Base-by-base conservation (phyloP, 2,888 invertebrate genomes). In the Drosophila multiciliata region DNA sequence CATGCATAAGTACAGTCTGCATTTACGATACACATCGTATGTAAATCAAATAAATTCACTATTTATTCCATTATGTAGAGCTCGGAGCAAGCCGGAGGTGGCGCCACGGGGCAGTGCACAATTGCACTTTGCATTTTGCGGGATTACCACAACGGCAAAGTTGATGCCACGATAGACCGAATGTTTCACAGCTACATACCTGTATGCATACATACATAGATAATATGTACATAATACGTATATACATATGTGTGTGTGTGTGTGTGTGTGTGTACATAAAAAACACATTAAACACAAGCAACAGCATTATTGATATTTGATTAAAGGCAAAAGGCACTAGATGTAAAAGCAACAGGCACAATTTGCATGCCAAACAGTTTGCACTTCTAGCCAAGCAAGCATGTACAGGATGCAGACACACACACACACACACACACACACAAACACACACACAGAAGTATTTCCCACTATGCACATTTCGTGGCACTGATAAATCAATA, bases 351-450 rank as follows among this genome's bases (percentile, higher is more conserved):
- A 55, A 55, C 38, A 55, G 38, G 26, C 65, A 78, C 71, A 80
- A 66, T 83, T 85, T 82, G 86, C 86, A 73, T 67, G 52, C 83
- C 82, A 85, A 85, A 82, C 80, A 82, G 63, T 68, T 66, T 85
- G 80, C 78, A 82, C 70, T 82, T 80, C 65, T 79, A 69, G 66
- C 66, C 54, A 55, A 33, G 48, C 64, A 58, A 50, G 54, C 35
- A 42, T 42, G 29, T 45, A 52, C 26, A 48, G 20, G 33, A 15
- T 23, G 57, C 50, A 26, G 32, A 52, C 12, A 29, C 23, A 23
- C 17, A 53, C 17, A 23, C 15, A 26, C 26, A 45, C 11, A 23
- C 48, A n/a, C 7, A 49, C 17, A 67, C 53, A 33, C 36, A 58
- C 11, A 29, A 23, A 20, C 50, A 32, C 17, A 50, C 20, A 33